Conservation (phyloP, 2,888 invertebrate species). For the Trissoscelio sp. region DNA sequence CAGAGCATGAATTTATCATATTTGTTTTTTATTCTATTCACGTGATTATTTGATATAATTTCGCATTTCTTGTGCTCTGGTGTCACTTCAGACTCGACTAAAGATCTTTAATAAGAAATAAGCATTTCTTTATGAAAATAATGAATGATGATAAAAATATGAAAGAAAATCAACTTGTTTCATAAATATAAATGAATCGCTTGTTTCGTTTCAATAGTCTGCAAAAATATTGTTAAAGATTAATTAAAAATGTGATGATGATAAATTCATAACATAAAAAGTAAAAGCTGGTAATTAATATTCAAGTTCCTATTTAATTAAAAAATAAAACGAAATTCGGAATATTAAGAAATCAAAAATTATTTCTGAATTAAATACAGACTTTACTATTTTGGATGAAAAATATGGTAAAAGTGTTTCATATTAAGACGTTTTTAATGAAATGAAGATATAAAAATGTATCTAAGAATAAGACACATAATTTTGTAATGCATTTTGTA, state of each 20-base stretch:
- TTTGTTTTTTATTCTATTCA: constrained; percentile 21
- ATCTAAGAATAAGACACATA: no score
- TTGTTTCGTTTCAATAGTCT: background rate
- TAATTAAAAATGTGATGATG: background rate
- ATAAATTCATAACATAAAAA: background rate
- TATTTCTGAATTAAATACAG: no score
- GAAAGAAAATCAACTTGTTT: background rate
- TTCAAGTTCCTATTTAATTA: no score
- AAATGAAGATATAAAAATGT: no score
- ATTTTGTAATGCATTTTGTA: background rate
- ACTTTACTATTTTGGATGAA: no score
- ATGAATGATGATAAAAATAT: background rate
- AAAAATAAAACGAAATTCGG: no score
- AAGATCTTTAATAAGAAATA: constrained; percentile 11
- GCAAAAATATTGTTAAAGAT: background rate
- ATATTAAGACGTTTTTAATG: no score
- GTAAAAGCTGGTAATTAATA: no score
- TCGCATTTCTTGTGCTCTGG: constrained; percentile 4
- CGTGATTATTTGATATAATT: constrained; percentile 25
- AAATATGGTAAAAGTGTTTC: no score
- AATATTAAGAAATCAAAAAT: no score
- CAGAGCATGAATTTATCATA: constrained; percentile 17
- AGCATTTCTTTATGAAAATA: constrained; percentile 1
- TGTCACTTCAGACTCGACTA: background rate
- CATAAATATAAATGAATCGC: constrained; percentile 2